Evolutionary conservation across 1,140 invertebrate species (phyloP).

Genomic region (Formica selysi): DNA sequence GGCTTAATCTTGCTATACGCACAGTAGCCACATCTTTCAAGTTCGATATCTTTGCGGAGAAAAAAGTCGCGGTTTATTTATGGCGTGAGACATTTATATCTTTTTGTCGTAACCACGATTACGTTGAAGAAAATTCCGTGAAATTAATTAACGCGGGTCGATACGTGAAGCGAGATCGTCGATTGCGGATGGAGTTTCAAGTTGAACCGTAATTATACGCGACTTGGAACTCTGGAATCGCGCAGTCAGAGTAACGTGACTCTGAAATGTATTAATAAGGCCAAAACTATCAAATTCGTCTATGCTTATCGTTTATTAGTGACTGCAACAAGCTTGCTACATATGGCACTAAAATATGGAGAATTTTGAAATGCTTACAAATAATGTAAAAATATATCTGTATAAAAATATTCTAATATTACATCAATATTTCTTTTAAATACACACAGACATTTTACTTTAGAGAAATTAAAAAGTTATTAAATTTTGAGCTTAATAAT

Average conservation of each 20-base stretch:
- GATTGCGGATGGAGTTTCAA: background rate
- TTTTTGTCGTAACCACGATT: background rate
- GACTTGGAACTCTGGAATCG: background rate
- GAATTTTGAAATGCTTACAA: background rate
- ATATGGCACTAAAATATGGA: constrained; percentile 7
- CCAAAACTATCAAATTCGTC: background rate
- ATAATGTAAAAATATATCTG: background rate
- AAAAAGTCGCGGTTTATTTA: constrained; percentile 23
- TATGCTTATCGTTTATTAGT: constrained; percentile 20
- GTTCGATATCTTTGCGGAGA: constrained; percentile 16
- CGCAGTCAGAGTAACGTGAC: constrained; percentile 6
- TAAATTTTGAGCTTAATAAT: background rate
- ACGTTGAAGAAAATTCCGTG: constrained; percentile 21
- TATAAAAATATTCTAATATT: background rate
- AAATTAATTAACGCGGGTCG: constrained; percentile 52
- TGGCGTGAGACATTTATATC: constrained; percentile 11
- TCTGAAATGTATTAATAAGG: background rate
- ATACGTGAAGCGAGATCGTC: constrained; percentile 20
- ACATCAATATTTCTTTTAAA: background rate
- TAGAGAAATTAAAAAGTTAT: background rate
- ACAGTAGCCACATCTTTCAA: background rate
- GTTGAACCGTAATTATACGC: background rate
- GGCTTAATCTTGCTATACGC: background rate
- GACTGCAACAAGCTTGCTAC: background rate
- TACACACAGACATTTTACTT: too few relatives aligned